Base-by-base conservation (phyloP, 2,888 invertebrate species). In the Dryococelus australis region DNA sequence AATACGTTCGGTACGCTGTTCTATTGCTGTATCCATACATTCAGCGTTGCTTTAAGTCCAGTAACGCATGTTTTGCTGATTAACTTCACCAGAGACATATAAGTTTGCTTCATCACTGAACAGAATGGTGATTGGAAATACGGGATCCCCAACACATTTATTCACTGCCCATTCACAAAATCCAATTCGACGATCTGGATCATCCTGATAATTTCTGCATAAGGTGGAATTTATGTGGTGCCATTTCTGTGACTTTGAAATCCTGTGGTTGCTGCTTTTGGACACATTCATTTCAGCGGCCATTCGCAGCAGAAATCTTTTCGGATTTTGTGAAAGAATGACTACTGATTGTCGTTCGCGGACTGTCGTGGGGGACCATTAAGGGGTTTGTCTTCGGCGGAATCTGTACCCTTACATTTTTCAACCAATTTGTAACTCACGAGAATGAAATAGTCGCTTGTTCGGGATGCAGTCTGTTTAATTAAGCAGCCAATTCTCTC, bases 301-400 rank as follows among this genome's bases (percentile, higher is more conserved):
- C 47, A 47, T 85, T 85, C 47, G 51, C 43, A 27, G 47, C 43
- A 51, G 43, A 47, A 16, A 85, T 85, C 24, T 85, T 51, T 85
- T 51, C 4, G 43, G 85, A 47, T 51, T 85, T 43, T 16, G 1
- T 26, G 6, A 12, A 20, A 86, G 51, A 16, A 86, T 20, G 86
- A 28, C 87, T 53, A 88, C 43, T 20, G 65, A 65, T n/a, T 65
- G 65, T 43, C 24, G 28, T 43, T 43, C 35, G 80, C 78, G 27
- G 65, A 86, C 80, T 43, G 83, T 51, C 81, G 83, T 28, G 65
- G n/a, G 81, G 85, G 84, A 87, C 89, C 89, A 88, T 88, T 89
- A 89, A 88, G 88, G 88, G 88, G 89, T 88, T 88, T 87, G 88
- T 89, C 87, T 86, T 89, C 87, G 87, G 89, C 88, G 89, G 88